phyloP scores from a whole-genome alignment of 2,797 vertebrate species.

The Catharus ustulatus region DNA sequence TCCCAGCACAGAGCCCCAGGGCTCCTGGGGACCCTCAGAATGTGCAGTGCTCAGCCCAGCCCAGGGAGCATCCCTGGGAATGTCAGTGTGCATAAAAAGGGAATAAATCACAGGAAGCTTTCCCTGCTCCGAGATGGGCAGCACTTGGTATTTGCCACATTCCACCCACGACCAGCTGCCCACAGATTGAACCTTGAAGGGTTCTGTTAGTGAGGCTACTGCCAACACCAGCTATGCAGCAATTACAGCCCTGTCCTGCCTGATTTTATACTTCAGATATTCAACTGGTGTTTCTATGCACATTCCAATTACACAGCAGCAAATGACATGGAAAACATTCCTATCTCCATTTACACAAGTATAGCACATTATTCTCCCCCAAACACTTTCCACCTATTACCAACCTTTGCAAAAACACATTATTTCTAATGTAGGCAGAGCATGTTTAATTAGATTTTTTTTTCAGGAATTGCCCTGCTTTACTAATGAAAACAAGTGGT shows the following conservation, averaged over 20 bases:
- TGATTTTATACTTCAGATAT: not conserved
- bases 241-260: not conserved
- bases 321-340: not conserved
- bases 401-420: not conserved
- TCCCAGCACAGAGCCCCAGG: not conserved
- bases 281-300: not conserved
- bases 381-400: not conserved
- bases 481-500: not conserved
- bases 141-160: not conserved
- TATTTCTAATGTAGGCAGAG: not conserved
- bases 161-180: not conserved
- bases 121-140: fast-evolving
- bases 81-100: not conserved
- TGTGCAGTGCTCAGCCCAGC: not conserved
- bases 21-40: not conserved
- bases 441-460: not conserved
- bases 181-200: fast-evolving
- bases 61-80: not conserved
- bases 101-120: fast-evolving
- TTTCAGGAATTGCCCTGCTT: not conserved
- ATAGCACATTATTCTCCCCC: not conserved
- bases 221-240: not conserved
- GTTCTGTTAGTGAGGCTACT: not conserved
- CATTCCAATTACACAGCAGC: not conserved
- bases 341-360: not conserved